Conservation (phyloP, 2,113 vertebrate genomes). For the Oncorhynchus mykiss region DNA sequence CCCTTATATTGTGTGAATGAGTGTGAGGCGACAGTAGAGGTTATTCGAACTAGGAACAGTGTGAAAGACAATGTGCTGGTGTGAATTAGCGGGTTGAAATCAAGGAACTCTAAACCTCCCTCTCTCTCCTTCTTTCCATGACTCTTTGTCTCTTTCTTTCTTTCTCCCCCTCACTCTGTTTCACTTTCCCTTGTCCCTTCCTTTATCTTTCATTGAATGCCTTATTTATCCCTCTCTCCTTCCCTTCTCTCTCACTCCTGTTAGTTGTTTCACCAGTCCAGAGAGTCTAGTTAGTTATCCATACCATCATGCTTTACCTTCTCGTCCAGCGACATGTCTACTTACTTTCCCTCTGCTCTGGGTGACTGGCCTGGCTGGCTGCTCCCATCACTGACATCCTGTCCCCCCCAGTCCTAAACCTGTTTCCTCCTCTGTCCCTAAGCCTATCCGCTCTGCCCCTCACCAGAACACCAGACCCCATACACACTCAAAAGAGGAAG, state of each 20-base stretch:
- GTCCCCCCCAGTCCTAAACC: slow-evolving; percentile 39
- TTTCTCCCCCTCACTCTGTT: not conserved
- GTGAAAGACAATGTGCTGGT: not conserved
- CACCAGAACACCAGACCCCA: slow-evolving; percentile 3
- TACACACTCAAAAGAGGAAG: slow-evolving; percentile 32
- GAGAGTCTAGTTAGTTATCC: not conserved
- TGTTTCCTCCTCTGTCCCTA: slow-evolving; percentile 16
- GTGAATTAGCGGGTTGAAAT: not conserved
- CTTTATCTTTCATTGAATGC: not conserved
- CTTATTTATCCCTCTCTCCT: not conserved
- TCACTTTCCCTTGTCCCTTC: not conserved
- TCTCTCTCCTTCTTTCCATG: not conserved
- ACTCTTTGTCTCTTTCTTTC: slow-evolving; percentile 22
- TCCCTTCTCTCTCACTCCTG: not conserved
- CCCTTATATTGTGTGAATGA: not conserved
- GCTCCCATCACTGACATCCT: not conserved
- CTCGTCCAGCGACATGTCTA: not conserved
- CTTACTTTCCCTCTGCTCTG: not conserved
- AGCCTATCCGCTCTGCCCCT: slow-evolving; percentile 9
- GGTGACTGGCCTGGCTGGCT: not conserved
- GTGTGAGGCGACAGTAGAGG: not conserved
- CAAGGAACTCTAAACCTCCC: not conserved
- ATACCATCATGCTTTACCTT: not conserved
- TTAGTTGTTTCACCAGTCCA: not conserved
- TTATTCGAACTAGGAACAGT: not conserved